Base-by-base conservation (phyloP, 92 coral and sea anemone genomes). In the Anthopleura xanthogrammica region DNA sequence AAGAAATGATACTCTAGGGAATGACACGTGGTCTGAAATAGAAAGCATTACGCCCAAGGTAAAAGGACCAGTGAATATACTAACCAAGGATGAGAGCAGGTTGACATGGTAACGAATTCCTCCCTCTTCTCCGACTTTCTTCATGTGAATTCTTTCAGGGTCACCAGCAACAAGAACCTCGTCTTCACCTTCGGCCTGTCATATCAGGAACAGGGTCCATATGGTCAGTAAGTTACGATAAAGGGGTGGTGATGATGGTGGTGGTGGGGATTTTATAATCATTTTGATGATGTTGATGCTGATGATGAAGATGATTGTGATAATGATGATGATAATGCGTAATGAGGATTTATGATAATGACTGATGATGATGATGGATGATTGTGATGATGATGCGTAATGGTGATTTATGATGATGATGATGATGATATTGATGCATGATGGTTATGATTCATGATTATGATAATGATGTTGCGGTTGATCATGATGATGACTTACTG, bases 91-190 rank as follows among this genome's bases (percentile, higher is more conserved):
- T 16, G 81, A 76, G 76, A 96, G 80, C 76, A 96, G 87, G 81
- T 90, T 96, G 3, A 94, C 87, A 52, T 96, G 99, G 82, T 94
- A 94, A 36, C 86, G 93, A 75, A 96, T 94, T 20, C 99, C 98
- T 60, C 98, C 98, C 74, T 96, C 92, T 52, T 81, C 36, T 75
- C 92, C 83, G 16, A 96, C 95, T 80, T 94, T 91, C 16, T 77
- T 82, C 72, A 92, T 84, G 83, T 95, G 95, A 7, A 76, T 85
- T 78, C 97, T 94, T 85, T 96, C 98, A 16, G 99, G 99, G 79
- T 94, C 99, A 1, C 98, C 98, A 24, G 99, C 98, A 58, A 96
- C 98, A 12, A 96, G 90, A 12, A 96, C 98, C 24, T 79, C 87
- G 12, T 88, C 84, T 82, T 92, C 96, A 39, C 98, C 98, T 78